Evolutionary conservation across 2,797 vertebrate genomes (phyloP), one percentile per base, ranked within the genome.

Genomic region (Holocentrus rufus): DNA sequence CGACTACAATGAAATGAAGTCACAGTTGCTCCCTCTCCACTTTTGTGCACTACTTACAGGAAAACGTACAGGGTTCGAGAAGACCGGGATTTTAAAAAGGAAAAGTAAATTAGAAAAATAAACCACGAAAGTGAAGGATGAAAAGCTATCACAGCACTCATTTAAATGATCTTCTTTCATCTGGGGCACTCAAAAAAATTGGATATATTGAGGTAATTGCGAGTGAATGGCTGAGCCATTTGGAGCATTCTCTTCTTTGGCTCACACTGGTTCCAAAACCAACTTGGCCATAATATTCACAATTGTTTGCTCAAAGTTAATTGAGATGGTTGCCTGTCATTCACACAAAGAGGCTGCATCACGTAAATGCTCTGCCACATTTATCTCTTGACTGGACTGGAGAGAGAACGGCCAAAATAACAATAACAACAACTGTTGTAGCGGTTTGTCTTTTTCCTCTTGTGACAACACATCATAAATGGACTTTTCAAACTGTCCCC

Each of bases 401-500:
- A 81, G 62, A 80, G 69, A 68, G 62, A 65, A 22, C 64, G 62
- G 65, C 77, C 39, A 77, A 65, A 83, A 77, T 20, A 50, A 50
- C 42, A 59, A 58, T 52, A 56, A 72, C 68, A 83, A 77, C 76
- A 81, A 76, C 84, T 82, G 64, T 83, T 83, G 64, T 84, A 65
- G 84, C 77, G 80, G 74, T 72, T 69, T 76, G 81, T 81, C 75
- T 66, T 25, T 8, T 31, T n/a, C 63, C 66, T 36, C 75, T 49
- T 85, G 76, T 81, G 81, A 88, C 75, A 81, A 76, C 58, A 31
- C 20, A 68, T 72, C 81, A 76, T 79, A 74, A 87, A 87, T 71
- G 69, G 73, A 74, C 83, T 82, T 80, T 77, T 81, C 76, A 87
- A 79, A 83, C 69, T 66, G 44, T 87, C 86, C 84, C 83, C 61